Evolutionary conservation across 1,140 invertebrate species (phyloP).

Genomic region (Calliphora vicina): DNA sequence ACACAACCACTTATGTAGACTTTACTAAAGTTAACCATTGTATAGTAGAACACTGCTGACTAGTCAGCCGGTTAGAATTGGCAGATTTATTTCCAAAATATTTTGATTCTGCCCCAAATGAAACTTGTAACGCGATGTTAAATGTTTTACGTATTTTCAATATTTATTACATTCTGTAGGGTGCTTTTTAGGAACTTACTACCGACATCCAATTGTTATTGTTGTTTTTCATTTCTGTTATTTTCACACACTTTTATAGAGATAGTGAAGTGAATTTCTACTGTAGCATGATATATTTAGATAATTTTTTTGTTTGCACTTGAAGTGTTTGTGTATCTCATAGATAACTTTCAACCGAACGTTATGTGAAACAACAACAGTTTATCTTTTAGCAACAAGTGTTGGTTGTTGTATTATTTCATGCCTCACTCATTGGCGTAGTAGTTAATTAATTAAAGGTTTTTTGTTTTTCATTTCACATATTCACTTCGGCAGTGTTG

Average conservation of each 20-base stretch:
- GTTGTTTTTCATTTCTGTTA: neutral
- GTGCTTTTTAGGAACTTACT: neutral
- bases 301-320: neutral
- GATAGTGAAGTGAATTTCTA: slow-evolving; percentile 13
- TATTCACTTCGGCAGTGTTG: neutral
- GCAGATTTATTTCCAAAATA: no score
- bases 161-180: neutral
- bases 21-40: no score
- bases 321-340: neutral
- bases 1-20: no score
- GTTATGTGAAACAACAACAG: neutral
- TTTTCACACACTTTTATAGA: neutral
- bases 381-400: slow-evolving; percentile 9
- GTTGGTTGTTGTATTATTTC: neutral
- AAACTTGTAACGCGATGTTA: no score
- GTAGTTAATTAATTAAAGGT: neutral
- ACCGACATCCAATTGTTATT: neutral
- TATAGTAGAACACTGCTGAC: no score
- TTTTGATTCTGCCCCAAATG: no score
- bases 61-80: no score
- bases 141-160: no score
- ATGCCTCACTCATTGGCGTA: neutral
- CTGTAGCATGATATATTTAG: neutral
- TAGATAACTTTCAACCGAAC: neutral
- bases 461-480: no score